Evolutionary conservation across 2,888 invertebrate genomes (phyloP).

Genomic region (Synergus laeviventris): DNA sequence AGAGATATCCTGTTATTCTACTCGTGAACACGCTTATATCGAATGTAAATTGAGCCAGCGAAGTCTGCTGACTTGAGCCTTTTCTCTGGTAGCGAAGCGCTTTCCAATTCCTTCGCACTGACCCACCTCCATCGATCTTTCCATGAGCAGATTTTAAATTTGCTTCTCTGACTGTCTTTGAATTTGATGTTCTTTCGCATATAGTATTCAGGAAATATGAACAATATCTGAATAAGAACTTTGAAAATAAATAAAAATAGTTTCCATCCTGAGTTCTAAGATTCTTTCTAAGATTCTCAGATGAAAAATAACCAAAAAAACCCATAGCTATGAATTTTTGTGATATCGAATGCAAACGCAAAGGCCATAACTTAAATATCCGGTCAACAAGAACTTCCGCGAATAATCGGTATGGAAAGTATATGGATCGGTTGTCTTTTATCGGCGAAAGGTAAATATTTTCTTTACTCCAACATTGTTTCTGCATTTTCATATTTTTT

Average conservation of each 20-base stretch:
- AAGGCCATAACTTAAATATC: not conserved
- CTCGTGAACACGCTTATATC: not conserved
- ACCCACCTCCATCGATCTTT: not conserved
- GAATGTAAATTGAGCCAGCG: not conserved
- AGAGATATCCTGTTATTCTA: not conserved
- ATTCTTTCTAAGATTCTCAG: not conserved
- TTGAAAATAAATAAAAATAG: not conserved
- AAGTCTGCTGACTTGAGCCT: slow-evolving; percentile 6
- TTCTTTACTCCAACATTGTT: not conserved
- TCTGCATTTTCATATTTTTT: not conserved
- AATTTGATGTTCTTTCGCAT: not conserved
- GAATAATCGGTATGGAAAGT: not conserved
- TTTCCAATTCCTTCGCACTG: not conserved
- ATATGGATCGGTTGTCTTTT: not conserved
- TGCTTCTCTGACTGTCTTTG: not conserved
- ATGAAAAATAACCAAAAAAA: not conserved
- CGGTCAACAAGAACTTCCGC: not conserved
- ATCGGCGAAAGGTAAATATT: not conserved
- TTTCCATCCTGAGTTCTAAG: not conserved
- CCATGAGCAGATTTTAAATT: not conserved
- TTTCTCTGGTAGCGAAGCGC: not conserved
- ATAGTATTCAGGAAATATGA: not conserved
- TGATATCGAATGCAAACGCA: not conserved
- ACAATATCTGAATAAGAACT: not conserved
- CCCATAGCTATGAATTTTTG: not conserved